Conservation (phyloP, 2,797 vertebrate genomes). For the Typhlichthys subterraneus region DNA sequence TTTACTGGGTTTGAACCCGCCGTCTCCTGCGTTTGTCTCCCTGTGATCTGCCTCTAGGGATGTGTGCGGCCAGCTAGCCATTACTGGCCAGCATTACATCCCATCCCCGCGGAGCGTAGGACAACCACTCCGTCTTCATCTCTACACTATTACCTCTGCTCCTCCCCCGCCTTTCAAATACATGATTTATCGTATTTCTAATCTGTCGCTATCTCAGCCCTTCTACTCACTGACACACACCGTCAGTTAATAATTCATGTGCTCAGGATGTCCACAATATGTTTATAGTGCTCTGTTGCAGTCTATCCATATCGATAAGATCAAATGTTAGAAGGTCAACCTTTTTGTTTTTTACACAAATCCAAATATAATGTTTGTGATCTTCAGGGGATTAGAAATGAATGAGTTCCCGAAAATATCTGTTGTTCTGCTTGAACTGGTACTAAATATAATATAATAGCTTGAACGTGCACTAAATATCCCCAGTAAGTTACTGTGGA, state of each 20-base stretch:
- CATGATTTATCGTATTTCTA: slow-evolving; percentile 7
- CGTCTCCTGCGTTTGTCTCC: slow-evolving; percentile 57
- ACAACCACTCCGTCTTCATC: slow-evolving; percentile 36
- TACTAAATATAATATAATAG: too few species aligned
- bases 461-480: not conserved
- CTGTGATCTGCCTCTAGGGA: slow-evolving; percentile 56
- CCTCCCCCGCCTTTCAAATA: slow-evolving; percentile 24
- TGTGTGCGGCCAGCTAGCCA: slow-evolving; percentile 58
- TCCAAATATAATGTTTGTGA: not conserved
- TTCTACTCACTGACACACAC: slow-evolving; percentile 5
- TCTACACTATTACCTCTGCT: slow-evolving; percentile 18
- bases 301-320: not conserved
- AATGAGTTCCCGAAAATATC: not conserved
- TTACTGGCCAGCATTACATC: slow-evolving; percentile 62
- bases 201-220: too few species aligned
- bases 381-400: not conserved
- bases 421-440: not conserved
- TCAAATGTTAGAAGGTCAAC: not conserved
- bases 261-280: too few species aligned
- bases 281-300: not conserved
- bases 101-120: slow-evolving; percentile 13
- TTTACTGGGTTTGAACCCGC: slow-evolving; percentile 61
- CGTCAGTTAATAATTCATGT: not conserved
- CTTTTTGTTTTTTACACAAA: not conserved
- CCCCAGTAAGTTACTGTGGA: not conserved